Evolutionary conservation across 2,113 vertebrate genomes (phyloP).

Genomic region (Caloenas nicobarica): DNA sequence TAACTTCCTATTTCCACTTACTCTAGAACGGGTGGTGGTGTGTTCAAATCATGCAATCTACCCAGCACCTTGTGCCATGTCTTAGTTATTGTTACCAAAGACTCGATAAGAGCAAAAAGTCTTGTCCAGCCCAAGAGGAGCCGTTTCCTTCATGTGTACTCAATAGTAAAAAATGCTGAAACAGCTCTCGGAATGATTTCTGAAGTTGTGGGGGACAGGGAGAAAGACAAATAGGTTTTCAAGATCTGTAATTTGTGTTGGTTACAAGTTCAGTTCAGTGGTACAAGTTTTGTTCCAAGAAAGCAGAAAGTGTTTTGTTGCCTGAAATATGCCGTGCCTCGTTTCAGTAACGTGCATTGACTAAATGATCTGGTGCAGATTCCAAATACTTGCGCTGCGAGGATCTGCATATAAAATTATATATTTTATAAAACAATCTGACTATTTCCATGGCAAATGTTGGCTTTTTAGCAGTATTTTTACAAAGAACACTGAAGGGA

Average conservation of each 20-base stretch:
- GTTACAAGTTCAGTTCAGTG: background rate
- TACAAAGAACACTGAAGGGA: slow-evolving; percentile 42
- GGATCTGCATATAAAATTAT: slow-evolving; percentile 21
- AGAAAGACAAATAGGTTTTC: background rate
- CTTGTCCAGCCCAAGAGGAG: background rate
- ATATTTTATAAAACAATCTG: slow-evolving; percentile 43
- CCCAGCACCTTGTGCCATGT: background rate
- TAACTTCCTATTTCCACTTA: background rate
- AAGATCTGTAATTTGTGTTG: background rate
- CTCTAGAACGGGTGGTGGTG: background rate
- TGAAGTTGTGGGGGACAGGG: background rate
- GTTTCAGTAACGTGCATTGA: background rate
- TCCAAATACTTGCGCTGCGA: background rate
- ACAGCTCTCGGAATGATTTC: background rate
- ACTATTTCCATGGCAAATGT: slow-evolving; percentile 53
- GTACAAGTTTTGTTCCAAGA: background rate
- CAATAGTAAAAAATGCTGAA: background rate
- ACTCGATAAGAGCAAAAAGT: background rate
- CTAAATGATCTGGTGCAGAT: background rate
- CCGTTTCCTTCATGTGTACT: background rate
- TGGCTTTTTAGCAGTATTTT: slow-evolving; percentile 14
- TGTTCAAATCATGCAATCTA: background rate
- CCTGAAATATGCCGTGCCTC: background rate
- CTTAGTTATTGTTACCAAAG: background rate
- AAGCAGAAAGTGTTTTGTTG: background rate